Conservation (phyloP, 2,888 invertebrate species). For the Rhogogaster chlorosoma region DNA sequence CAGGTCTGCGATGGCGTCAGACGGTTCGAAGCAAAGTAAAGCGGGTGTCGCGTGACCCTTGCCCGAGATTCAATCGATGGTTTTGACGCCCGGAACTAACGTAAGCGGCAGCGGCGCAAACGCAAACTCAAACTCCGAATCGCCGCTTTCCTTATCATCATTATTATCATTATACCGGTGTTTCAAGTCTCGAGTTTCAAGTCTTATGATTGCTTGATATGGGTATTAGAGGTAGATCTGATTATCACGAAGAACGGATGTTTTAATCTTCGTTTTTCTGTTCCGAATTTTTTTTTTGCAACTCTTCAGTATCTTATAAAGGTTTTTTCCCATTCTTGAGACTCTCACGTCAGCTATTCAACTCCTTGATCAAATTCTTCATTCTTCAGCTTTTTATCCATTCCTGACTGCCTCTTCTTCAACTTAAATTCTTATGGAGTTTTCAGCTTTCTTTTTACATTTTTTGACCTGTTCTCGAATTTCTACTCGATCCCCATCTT, state of each 20-base stretch:
- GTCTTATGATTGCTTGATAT: not conserved
- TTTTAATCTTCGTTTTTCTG: not conserved
- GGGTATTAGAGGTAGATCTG: too few species aligned
- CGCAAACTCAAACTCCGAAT: not conserved
- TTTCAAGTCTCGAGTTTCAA: not conserved
- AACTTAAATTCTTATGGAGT: too few species aligned
- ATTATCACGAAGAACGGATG: not conserved
- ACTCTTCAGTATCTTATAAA: not conserved
- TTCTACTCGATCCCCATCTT: not conserved
- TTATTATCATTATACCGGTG: not conserved
- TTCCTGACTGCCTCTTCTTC: not conserved
- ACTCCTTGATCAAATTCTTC: not conserved
- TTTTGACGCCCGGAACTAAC: slow-evolving; percentile 30
- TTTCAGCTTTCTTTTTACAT: not conserved
- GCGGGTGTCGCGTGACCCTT: slow-evolving; percentile 25
- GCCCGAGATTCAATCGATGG: slow-evolving; percentile 35
- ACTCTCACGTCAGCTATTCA: not conserved
- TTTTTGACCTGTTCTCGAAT: not conserved
- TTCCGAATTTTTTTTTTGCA: not conserved
- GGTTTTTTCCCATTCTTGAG: not conserved
- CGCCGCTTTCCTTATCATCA: not conserved
- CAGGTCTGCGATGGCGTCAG: not conserved
- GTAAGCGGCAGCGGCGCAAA: not conserved
- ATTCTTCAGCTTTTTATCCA: not conserved
- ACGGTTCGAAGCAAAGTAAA: not conserved